Base-by-base conservation (phyloP, 1,140 invertebrate genomes). In the Metaphire vulgaris region DNA sequence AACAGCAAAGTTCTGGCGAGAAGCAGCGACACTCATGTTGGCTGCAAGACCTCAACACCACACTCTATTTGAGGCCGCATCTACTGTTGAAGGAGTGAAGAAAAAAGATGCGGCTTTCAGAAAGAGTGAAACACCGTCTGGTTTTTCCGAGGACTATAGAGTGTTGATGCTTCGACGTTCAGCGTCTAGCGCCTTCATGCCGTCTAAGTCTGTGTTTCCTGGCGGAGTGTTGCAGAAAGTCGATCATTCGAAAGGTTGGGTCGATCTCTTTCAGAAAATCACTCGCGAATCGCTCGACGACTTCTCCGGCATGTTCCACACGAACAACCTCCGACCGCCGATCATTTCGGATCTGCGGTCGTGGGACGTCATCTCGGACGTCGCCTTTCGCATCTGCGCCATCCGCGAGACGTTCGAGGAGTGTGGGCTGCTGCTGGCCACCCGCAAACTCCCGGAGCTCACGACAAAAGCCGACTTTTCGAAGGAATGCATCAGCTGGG, bases 1-100 rank as follows among this genome's bases (percentile, higher is more conserved):
- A n/a, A n/a, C n/a, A n/a, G n/a, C n/a, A n/a, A 56, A 56, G 41
- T 56, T 56, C 41, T 56, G 41, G 41, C 41, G 41, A 56, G 41
- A 56, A 56, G 41, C 41, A 21, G 41, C 41, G 6, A 56, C 41
- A 6, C 6, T 56, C 41, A 56, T 56, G 6, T 21, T 56, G 6
- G 41, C 41, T 12, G 21, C 21, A 21, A 6, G 41, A 21, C 41
- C 41, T 6, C 41, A 56, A 21, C 6, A 56, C 6, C 41, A 56
- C 6, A 56, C 6, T 56, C 6, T 21, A 6, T 12, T 56, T 21
- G 21, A 21, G 6, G 41, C 41, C 21, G 41, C 41, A 12, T 56
- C 41, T 56, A 21, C 41, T 56, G 6, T 56, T 56, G 41, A 21
- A 21, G 6, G 6, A 12, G 41, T 21, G 21, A 56, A 21, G 21